Evolutionary conservation across 2,797 vertebrate genomes (phyloP).

Genomic region (Gephyroberyx darwinii): DNA sequence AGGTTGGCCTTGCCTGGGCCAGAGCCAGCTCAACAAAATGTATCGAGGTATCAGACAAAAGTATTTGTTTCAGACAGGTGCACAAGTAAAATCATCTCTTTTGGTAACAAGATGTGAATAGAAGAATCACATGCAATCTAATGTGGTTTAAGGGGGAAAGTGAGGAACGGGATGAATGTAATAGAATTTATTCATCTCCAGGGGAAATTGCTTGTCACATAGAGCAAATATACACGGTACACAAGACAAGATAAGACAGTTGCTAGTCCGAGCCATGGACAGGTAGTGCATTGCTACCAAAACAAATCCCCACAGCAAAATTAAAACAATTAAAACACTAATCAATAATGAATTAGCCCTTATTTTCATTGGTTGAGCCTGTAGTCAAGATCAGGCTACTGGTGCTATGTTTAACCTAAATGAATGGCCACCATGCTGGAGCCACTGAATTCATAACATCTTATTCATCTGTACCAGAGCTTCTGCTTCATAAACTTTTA

Average conservation of each 20-base stretch:
- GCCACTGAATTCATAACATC: too few species aligned
- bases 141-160: not conserved
- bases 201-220: not conserved
- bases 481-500: not conserved
- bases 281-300: not conserved
- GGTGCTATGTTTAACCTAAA: too few species aligned
- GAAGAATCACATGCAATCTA: slow-evolving; percentile 6
- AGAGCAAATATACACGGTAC: not conserved
- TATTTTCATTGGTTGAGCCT: too few species aligned
- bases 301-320: not conserved
- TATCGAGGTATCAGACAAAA: not conserved
- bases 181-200: slow-evolving; percentile 1
- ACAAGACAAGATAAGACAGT: not conserved
- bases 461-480: too few species aligned
- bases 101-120: not conserved
- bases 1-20: slow-evolving; percentile 2
- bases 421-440: too few species aligned
- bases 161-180: not conserved
- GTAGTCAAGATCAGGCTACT: too few species aligned
- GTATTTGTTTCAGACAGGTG: not conserved
- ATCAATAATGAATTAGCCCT: too few species aligned
- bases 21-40: not conserved
- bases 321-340: not conserved
- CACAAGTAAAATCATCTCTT: not conserved
- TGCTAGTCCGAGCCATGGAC: not conserved